Conservation (phyloP, 2,797 vertebrate genomes). For the Hippopotamyrus pictus region DNA sequence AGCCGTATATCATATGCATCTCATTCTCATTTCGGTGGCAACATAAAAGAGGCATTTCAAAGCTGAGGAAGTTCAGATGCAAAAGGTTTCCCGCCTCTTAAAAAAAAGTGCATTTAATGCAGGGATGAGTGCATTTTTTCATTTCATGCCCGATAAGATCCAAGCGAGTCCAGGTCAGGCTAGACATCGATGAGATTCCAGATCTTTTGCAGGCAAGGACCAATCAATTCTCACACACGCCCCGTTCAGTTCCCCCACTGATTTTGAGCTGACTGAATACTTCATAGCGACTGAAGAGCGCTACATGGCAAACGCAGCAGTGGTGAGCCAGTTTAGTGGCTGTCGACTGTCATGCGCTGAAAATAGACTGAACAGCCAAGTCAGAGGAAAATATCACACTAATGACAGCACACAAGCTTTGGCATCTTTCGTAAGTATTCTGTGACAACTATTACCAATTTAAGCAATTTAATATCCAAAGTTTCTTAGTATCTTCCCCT, state of each 20-base stretch:
- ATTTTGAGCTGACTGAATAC: constrained; percentile 35
- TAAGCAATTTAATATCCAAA: neutral
- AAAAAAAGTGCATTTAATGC: constrained; percentile 43
- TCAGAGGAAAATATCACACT: neutral
- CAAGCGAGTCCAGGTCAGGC: constrained; percentile 42
- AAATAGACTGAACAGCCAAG: neutral
- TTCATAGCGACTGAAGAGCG: constrained; percentile 20
- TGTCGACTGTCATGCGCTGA: neutral
- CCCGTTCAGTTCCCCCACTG: constrained; percentile 43
- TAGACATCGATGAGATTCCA: constrained; percentile 31
- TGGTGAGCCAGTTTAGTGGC: neutral
- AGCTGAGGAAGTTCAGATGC: constrained; percentile 6
- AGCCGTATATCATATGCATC: neutral
- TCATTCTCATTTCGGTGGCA: neutral
- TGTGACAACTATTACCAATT: neutral
- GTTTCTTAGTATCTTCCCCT: neutral
- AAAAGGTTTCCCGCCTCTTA: constrained; percentile 17
- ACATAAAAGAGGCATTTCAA: constrained; percentile 3
- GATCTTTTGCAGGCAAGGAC: constrained; percentile 46
- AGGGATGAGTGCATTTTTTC: constrained; percentile 51
- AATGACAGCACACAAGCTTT: neutral
- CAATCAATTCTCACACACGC: constrained; percentile 50
- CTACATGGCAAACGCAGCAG: neutral
- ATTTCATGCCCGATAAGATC: constrained; percentile 53
- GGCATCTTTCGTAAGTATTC: neutral